phyloP scores from a whole-genome alignment of 2,888 invertebrate genomes.

The Tortrix viridana region DNA sequence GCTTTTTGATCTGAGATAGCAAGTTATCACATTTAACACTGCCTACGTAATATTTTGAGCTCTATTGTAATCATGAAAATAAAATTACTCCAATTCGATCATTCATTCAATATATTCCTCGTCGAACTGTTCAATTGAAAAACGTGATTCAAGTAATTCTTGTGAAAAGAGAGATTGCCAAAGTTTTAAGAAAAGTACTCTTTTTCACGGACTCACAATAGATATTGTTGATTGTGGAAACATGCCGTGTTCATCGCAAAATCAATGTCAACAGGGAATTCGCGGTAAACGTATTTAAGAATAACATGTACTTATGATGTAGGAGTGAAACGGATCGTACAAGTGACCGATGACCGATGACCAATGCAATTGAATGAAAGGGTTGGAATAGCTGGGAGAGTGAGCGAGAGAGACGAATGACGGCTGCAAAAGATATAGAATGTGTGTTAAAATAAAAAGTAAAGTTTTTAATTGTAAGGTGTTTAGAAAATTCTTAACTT shows the following conservation, averaged over 20 bases:
- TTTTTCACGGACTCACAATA: slow-evolving; percentile 43
- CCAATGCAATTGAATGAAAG: no score
- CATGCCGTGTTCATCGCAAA: slow-evolving; percentile 39
- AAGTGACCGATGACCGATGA: no score
- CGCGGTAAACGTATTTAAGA: slow-evolving; percentile 14
- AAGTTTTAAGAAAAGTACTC: slow-evolving; percentile 47
- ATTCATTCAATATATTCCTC: slow-evolving; percentile 13
- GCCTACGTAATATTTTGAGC: not conserved
- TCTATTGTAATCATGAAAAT: not conserved
- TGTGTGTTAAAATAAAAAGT: no score
- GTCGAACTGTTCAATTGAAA: slow-evolving; percentile 5
- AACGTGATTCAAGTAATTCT: slow-evolving; percentile 9
- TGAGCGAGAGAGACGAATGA: no score
- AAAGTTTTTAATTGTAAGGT: no score
- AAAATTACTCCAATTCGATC: not conserved
- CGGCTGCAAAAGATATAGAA: no score
- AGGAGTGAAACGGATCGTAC: no score
- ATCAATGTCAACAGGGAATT: slow-evolving; percentile 12
- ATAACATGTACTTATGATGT: no score
- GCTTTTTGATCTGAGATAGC: slow-evolving; percentile 58
- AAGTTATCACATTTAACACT: slow-evolving; percentile 57
- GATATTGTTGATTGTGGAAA: slow-evolving; percentile 14
- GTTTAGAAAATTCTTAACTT: no score
- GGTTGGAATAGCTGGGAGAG: no score
- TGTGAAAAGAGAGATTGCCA: slow-evolving; percentile 25